Base-by-base conservation (phyloP, 2,113 vertebrate genomes). In the Lasiurus cinereus region DNA sequence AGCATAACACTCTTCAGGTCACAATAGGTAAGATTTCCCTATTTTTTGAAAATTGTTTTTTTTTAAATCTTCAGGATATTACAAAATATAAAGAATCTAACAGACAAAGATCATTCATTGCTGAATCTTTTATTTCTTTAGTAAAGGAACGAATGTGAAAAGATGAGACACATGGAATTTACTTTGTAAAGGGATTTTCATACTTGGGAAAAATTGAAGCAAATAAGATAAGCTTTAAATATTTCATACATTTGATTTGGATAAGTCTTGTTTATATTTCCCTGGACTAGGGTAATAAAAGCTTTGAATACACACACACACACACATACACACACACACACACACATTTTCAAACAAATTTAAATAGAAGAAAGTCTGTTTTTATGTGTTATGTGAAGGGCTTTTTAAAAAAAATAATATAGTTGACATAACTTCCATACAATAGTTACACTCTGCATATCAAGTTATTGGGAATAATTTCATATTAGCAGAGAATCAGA, bases 341-440 rank as follows among this genome's bases (percentile, higher is more conserved):
- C 48, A 52, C 73, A 14, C n/a, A 62, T 33, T 27, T 90, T 86
- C 24, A 87, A 83, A 69, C 22, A 93, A 36, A 39, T 89, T 91
- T 29, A 67, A 66, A 70, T 64, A 48, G 18, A 89, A 0, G 1
- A 54, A 84, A 56, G 14, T 52, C 22, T 27, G 15, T 6, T 67
- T 82, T 87, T 82, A 69, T 56, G 21, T 48, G 48, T 92, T 78
- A 56, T 31, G 2, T 83, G 27, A 83, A 91, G 5, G 33, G 18
- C 24, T 74, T 95, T 94, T 93, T 64, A 83, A 39, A 39, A 39
- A 39, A 39, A 22, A 22, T 22, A 89, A 74, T 79, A 73, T 48
- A 64, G n/a, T 1, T 83, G n/a, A 56, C 6, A 80, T 73, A 43
- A 72, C 70, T 84, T 83, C 83, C 76, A 94, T 93, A 67, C 6